Conservation (phyloP, 2,797 vertebrate species). For the Danionella dracula region DNA sequence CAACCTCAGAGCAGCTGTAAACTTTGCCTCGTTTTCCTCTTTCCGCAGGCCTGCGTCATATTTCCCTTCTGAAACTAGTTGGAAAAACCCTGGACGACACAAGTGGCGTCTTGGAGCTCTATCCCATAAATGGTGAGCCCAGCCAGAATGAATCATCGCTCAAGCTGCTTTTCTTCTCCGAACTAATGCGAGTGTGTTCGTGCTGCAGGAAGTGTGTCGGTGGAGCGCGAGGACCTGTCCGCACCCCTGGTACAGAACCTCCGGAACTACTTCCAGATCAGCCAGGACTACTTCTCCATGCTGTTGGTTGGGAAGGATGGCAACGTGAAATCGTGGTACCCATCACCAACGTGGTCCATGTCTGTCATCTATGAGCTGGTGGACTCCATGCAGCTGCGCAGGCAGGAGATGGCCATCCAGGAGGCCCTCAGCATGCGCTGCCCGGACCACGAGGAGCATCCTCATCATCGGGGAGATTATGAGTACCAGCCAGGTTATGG, state of each 20-base stretch:
- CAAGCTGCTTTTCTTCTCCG: no score
- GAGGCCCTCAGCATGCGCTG: conserved; percentile 82
- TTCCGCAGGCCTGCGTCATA: conserved; percentile 75
- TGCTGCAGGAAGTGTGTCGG: conserved; percentile 71
- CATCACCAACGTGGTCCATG: conserved; percentile 87
- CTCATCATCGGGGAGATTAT: conserved; percentile 75
- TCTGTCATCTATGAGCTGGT: conserved; percentile 82
- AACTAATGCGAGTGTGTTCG: no score
- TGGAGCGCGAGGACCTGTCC: conserved; percentile 77
- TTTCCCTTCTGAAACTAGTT: conserved; percentile 77
- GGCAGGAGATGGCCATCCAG: conserved; percentile 88
- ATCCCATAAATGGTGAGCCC: conserved; percentile 80
- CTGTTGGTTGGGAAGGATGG: conserved; percentile 87
- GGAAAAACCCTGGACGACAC: conserved; percentile 69
- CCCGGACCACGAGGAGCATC: conserved; percentile 79
- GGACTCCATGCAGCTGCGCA: conserved; percentile 85
- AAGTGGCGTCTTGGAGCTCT: conserved; percentile 78
- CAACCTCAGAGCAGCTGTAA: neutral
- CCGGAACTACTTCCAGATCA: conserved; percentile 84
- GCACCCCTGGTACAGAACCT: conserved; percentile 78
- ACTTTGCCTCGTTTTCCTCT: neutral
- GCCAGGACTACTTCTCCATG: conserved; percentile 85
- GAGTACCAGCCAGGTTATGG: conserved; percentile 75
- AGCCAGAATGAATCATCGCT: neutral
- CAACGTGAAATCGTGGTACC: conserved; percentile 87